These are phyloP conservation scores for Scyliorhinus canicula DNA, from an alignment of 2,797 vertebrate genomes.

Conservation along the genomic window DNA sequence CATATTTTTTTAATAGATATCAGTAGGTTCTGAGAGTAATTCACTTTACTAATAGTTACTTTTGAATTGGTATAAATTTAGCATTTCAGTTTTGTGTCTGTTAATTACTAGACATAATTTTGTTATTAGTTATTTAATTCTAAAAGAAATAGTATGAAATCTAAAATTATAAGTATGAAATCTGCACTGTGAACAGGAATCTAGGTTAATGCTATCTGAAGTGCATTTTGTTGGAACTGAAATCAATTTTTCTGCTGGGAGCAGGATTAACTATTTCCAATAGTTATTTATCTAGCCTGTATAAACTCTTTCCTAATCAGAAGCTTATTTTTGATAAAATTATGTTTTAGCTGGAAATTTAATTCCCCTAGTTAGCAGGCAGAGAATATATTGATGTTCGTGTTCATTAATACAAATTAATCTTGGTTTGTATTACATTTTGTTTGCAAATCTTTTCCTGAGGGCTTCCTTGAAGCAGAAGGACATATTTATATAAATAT, in stretches of 20 bases:
- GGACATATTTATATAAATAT: neutral
- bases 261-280: neutral
- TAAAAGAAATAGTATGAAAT: neutral
- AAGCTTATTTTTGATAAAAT: neutral
- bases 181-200: neutral
- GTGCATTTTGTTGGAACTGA: neutral
- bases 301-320: neutral
- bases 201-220: neutral
- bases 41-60: neutral
- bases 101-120: neutral
- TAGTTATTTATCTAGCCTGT: neutral
- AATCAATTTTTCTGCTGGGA: neutral
- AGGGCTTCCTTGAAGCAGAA: neutral
- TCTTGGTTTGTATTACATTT: neutral
- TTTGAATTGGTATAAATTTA: neutral
- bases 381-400: neutral
- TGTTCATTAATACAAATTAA: neutral
- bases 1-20: neutral
- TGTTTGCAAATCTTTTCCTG: neutral
- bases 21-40: neutral
- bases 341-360: neutral
- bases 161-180: neutral
- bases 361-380: neutral
- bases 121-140: neutral
- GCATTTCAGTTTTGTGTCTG: neutral